phyloP scores from a whole-genome alignment of 1,140 invertebrate species.

The Sarcophaga peregrina region DNA sequence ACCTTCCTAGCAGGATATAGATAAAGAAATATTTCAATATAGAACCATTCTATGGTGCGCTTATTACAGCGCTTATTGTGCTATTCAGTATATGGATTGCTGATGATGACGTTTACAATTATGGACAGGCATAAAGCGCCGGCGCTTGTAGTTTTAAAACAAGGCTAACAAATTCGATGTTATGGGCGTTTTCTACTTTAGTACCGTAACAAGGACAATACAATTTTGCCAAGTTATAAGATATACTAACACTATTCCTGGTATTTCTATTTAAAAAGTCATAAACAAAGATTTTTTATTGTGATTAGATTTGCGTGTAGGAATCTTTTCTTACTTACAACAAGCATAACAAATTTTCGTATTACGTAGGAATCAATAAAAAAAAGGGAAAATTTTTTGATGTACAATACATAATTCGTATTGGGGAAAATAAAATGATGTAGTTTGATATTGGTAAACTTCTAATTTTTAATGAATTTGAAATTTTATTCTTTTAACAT shows the following conservation, averaged over 20 bases:
- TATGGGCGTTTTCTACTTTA: neutral
- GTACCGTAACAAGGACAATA: conserved; percentile 53
- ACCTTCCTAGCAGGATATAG: neutral
- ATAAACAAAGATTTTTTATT: conserved; percentile 61
- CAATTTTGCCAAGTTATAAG: conserved; percentile 59
- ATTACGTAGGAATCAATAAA: too few relatives aligned
- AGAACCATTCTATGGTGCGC: conserved; percentile 44
- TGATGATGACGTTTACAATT: conserved; percentile 34
- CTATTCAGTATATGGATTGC: neutral
- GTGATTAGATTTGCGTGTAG: conserved; percentile 49
- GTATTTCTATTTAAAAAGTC: conserved; percentile 37
- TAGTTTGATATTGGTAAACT: too few relatives aligned
- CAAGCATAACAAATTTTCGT: conserved; percentile 51
- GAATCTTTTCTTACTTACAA: too few relatives aligned
- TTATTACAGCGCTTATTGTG: conserved; percentile 56
- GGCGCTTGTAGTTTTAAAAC: conserved; percentile 25
- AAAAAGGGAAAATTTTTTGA: too few relatives aligned
- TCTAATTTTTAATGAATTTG: too few relatives aligned
- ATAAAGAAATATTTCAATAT: neutral
- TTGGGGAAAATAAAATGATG: too few relatives aligned
- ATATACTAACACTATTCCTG: too few relatives aligned
- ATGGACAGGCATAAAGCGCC: conserved; percentile 48
- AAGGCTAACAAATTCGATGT: too few relatives aligned
- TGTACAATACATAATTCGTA: too few relatives aligned
- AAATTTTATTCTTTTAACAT: too few relatives aligned